Evolutionary conservation across 2,888 invertebrate genomes (phyloP).

Genomic region (Catocala sponsa): DNA sequence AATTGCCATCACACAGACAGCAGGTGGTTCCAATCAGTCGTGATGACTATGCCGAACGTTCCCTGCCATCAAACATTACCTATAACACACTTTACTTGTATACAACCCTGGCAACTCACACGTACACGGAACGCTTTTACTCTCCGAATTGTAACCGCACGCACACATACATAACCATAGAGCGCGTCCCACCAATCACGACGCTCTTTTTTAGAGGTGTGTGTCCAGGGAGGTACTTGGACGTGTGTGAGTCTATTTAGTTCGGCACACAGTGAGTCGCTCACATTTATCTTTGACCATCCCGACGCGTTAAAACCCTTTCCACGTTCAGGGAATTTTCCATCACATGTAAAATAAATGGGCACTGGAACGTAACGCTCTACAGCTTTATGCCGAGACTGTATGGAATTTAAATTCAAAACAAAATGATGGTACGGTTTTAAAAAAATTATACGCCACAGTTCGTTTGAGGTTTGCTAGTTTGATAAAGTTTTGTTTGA

Average conservation of each 20-base stretch:
- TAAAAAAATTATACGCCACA: slow-evolving; percentile 11
- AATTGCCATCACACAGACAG: slow-evolving; percentile 20
- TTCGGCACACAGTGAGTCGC: slow-evolving; percentile 10
- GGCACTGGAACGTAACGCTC: slow-evolving; percentile 27
- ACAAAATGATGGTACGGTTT: slow-evolving; percentile 19
- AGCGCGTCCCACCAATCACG: slow-evolving; percentile 14
- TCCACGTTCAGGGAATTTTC: slow-evolving; percentile 52
- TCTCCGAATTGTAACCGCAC: background rate
- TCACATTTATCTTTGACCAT: slow-evolving; percentile 28
- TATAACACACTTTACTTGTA: slow-evolving; percentile 8
- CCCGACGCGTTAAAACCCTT: slow-evolving; percentile 35
- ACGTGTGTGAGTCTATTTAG: slow-evolving; percentile 19
- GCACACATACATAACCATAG: slow-evolving; percentile 11
- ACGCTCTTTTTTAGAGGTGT: slow-evolving; percentile 16
- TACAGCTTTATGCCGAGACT: slow-evolving; percentile 23
- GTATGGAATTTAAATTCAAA: slow-evolving; percentile 48
- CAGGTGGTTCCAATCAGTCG: slow-evolving; percentile 51
- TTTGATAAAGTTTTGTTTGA: slow-evolving; percentile 17
- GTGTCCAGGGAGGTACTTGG: slow-evolving; percentile 6
- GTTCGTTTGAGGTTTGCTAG: slow-evolving; percentile 10
- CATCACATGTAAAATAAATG: slow-evolving; percentile 52
- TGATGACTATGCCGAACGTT: slow-evolving; percentile 43
- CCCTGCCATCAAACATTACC: slow-evolving; percentile 34
- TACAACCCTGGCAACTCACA: slow-evolving; percentile 4
- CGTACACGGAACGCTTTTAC: background rate